Evolutionary conservation across 2,113 vertebrate genomes (phyloP).

Genomic region (Ailurus styani): DNA sequence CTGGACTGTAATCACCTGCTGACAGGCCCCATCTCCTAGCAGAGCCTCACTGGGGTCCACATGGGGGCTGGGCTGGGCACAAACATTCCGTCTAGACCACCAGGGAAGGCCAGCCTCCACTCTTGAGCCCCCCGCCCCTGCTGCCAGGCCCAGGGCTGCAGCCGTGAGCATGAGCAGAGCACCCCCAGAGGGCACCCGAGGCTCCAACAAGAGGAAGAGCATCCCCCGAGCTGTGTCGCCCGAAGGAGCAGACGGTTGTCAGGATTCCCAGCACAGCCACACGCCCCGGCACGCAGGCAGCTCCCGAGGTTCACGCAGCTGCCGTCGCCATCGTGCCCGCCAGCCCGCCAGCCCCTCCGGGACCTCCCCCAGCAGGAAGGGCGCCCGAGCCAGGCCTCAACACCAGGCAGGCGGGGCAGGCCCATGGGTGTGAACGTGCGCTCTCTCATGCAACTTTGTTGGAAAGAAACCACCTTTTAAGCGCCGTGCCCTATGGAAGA

Average conservation of each 20-base stretch:
- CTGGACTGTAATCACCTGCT: background rate
- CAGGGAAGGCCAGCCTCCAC: background rate
- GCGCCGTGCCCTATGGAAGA: background rate
- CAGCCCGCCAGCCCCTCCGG: background rate
- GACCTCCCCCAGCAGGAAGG: background rate
- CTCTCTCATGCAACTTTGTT: fast-evolving
- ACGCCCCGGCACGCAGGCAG: fast-evolving
- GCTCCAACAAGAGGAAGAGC: fast-evolving
- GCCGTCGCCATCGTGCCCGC: fast-evolving
- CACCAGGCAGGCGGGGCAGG: fast-evolving
- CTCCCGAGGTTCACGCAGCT: background rate
- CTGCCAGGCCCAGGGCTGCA: fast-evolving
- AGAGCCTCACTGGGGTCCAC: background rate
- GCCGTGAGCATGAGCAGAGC: background rate
- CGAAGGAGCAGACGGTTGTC: fast-evolving
- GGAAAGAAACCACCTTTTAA: background rate
- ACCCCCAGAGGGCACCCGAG: fast-evolving
- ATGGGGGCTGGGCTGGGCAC: too few relatives aligned
- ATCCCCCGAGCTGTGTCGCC: fast-evolving
- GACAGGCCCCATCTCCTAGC: background rate
- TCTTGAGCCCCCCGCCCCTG: fast-evolving
- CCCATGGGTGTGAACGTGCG: fast-evolving
- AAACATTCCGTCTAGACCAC: too few relatives aligned
- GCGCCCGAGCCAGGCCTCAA: fast-evolving
- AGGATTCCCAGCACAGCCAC: background rate